Evolutionary conservation across 2,113 vertebrate genomes (phyloP).

Genomic region (Cygnus buccinator): DNA sequence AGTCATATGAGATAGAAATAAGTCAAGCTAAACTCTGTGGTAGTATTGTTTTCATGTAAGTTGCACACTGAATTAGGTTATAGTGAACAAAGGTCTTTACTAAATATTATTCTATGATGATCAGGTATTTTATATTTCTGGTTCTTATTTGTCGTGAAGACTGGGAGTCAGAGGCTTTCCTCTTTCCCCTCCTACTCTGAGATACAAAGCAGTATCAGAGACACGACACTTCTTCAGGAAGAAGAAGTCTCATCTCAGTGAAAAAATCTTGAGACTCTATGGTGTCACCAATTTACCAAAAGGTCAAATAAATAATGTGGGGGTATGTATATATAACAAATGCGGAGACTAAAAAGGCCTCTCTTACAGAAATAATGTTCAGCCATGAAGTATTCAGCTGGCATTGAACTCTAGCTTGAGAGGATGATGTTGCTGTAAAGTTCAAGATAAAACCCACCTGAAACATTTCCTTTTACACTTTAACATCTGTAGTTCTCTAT

Average conservation of each 20-base stretch:
- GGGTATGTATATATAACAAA: background rate
- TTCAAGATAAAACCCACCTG: background rate
- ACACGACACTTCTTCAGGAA: background rate
- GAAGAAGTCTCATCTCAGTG: background rate
- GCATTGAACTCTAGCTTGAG: background rate
- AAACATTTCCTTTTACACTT: slow-evolving; percentile 11
- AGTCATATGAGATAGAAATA: background rate
- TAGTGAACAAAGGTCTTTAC: background rate
- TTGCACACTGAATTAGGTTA: background rate
- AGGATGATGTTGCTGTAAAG: background rate
- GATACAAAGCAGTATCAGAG: background rate
- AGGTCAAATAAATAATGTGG: background rate
- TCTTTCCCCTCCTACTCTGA: background rate
- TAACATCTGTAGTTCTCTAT: background rate
- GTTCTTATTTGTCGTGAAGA: background rate
- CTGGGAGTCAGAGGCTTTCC: background rate
- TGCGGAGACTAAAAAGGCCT: background rate
- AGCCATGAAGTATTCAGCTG: background rate
- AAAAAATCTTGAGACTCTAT: background rate
- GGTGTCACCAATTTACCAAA: background rate
- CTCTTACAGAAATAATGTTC: background rate
- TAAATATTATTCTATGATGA: background rate
- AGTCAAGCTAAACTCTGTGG: background rate
- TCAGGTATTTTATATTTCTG: background rate
- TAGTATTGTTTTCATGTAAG: background rate